phyloP scores from a whole-genome alignment of 2,797 vertebrate genomes.

The Melanotaenia trifasciata region DNA sequence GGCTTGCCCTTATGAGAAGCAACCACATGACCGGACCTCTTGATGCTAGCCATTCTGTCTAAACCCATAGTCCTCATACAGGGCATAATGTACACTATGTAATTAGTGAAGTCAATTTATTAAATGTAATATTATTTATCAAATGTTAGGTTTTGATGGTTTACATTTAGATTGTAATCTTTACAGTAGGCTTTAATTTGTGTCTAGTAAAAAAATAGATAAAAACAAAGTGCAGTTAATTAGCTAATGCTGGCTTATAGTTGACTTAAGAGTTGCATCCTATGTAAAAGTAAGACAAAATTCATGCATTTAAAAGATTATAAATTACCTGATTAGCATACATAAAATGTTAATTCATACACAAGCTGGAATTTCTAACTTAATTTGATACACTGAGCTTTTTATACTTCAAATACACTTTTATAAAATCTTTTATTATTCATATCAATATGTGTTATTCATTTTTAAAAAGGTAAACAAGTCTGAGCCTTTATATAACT shows the following conservation, averaged over 20 bases:
- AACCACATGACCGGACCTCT: neutral
- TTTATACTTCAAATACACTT: neutral
- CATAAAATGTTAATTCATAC: neutral
- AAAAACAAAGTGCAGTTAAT: no score
- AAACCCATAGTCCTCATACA: neutral
- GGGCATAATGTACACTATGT: no score
- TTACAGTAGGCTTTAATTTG: no score
- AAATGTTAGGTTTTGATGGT: no score
- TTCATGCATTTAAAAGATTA: neutral
- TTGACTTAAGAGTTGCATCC: no score
- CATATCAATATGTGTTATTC: neutral
- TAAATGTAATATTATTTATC: no score
- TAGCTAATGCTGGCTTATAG: no score
- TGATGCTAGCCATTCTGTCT: neutral
- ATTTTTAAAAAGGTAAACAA: neutral
- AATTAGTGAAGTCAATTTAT: no score
- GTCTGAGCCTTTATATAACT: no score
- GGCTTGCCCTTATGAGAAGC: neutral
- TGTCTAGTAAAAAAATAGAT: no score
- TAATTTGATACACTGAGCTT: neutral
- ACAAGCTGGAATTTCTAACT: neutral
- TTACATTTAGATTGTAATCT: no score
- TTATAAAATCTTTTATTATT: neutral
- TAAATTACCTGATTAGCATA: neutral
- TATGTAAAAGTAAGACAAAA: no score